phyloP scores from a whole-genome alignment of 1,140 invertebrate genomes.

The Platorchestia sp. region DNA sequence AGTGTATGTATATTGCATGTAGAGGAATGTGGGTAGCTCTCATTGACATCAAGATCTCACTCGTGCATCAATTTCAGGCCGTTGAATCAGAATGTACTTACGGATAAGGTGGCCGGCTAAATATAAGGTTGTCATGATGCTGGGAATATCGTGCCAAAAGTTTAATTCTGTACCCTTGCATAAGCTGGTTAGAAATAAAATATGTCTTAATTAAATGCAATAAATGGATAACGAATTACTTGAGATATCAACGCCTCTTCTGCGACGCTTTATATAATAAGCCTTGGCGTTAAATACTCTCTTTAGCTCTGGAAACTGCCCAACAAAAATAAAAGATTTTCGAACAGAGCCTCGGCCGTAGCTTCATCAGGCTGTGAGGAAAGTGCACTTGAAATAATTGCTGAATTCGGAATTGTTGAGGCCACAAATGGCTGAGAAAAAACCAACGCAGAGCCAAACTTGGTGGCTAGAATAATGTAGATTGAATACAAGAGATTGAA shows the following conservation, averaged over 20 bases:
- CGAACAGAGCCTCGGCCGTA: not conserved
- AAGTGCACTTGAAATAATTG: not conserved
- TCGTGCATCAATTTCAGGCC: not conserved
- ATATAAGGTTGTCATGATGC: not conserved
- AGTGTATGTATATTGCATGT: no score
- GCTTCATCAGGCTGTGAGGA: not conserved
- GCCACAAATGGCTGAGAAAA: no score
- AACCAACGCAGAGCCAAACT: no score
- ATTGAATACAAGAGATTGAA: no score
- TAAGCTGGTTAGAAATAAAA: not conserved
- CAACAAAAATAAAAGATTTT: not conserved
- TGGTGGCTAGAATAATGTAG: no score
- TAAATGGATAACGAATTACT: not conserved
- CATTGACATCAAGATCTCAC: not conserved
- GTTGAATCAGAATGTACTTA: not conserved
- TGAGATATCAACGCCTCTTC: not conserved
- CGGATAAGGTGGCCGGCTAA: not conserved
- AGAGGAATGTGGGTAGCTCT: not conserved
- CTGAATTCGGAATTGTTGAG: no score
- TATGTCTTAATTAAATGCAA: not conserved
- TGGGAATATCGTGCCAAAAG: not conserved
- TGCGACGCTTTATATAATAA: not conserved
- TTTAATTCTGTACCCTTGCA: not conserved
- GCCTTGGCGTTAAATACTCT: not conserved
- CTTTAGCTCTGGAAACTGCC: not conserved